phyloP scores from a whole-genome alignment of 2,888 invertebrate genomes.

The Eupithecia insigniata region DNA sequence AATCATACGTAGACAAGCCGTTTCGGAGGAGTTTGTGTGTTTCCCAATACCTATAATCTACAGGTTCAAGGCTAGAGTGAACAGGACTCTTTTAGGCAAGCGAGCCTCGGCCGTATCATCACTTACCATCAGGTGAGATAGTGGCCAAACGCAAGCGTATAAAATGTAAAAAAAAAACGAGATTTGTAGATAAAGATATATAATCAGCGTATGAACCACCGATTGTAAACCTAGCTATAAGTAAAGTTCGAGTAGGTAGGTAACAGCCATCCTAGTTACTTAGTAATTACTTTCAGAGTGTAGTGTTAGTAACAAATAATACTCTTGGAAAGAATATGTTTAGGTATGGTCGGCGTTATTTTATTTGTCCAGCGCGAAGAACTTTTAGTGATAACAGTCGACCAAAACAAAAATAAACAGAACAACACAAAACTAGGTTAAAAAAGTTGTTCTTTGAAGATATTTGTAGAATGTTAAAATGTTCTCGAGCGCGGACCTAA shows the following conservation, averaged over 20 bases:
- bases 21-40: no score
- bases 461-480: conserved; percentile 1
- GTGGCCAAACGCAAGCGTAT: no score
- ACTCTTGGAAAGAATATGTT: not conserved
- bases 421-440: not conserved
- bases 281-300: not conserved
- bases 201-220: not conserved
- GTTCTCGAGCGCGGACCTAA: not conserved
- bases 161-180: no score
- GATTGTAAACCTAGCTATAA: not conserved
- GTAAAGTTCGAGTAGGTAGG: no score
- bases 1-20: no score
- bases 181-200: no score
- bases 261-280: no score
- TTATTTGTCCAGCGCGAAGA: not conserved
- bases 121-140: no score
- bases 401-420: not conserved
- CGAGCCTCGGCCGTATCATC: no score
- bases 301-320: not conserved
- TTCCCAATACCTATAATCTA: no score
- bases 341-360: not conserved
- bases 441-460: conserved; percentile 1
- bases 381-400: not conserved
- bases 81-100: no score
- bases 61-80: no score